Evolutionary conservation across 1,140 invertebrate genomes (phyloP), one percentile per base, ranked within the genome.

Genomic region (Xylocopa sonorina): DNA sequence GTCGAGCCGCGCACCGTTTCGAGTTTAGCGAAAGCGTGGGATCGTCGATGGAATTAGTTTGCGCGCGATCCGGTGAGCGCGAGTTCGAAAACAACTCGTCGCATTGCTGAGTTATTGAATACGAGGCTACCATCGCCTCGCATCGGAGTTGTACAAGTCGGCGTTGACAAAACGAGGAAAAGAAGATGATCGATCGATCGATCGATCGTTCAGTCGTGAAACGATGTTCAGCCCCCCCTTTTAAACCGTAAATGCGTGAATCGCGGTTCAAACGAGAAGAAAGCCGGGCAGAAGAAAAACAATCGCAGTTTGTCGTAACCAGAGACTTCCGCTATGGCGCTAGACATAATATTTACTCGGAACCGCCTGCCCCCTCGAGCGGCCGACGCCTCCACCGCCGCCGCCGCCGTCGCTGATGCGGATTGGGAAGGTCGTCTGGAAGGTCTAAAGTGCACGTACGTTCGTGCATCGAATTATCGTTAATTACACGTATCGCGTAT

Each of bases 261-360:
- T 75, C n/a, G 53, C 51, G 43, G 34, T 46, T 55, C 48, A 29
- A 62, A 78, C 38, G 68, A 62, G 58, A 51, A 55, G 63, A 77
- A 53, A 67, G 41, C 50, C 53, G 55, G 29, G 32, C 48, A 77
- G 51, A 57, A 67, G 43, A 81, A 64, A 79, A 84, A 79, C 69
- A 76, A 72, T 86, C 74, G 76, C 77, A 34, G 71, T 41, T 53
- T 48, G 60, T 46, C 55, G 84, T 78, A 87, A 86, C 67, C 48
- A 62, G 71, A 87, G 66, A 78, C 81, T 60, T 69, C 41, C 46
- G 53, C 72, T 58, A 86, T 72, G 69, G 68, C 73, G 60, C 64
- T 79, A 86, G 85, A 87, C 85, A 87, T 84, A 87, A 87, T 86
- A 87, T 87, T 83, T 86, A 86, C 84, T 79, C 43, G 53, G 48